Conservation (phyloP, 2,888 invertebrate genomes). For the Melanostoma scalare region DNA sequence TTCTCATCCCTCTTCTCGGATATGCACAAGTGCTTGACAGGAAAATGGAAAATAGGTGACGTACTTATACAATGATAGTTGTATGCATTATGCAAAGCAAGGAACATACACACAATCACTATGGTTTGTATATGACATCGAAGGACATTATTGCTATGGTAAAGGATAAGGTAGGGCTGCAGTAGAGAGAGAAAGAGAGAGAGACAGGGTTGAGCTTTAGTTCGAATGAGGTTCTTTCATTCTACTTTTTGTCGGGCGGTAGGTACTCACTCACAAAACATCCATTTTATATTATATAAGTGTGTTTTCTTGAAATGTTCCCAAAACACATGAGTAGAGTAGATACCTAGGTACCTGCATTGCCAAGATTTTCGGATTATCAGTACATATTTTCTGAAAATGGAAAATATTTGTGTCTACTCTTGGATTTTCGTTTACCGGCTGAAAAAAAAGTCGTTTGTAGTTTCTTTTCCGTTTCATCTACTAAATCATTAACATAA, state of each 20-base stretch:
- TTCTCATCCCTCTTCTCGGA: conserved; percentile 34
- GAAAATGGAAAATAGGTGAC: conserved; percentile 70
- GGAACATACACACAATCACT: too few species aligned
- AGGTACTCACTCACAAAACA: not conserved
- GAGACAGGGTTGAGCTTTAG: not conserved
- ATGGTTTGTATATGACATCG: conserved; percentile 25
- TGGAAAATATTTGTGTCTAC: conserved; percentile 46
- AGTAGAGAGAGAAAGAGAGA: conserved; percentile 4
- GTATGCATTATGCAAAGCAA: conserved; percentile 53
- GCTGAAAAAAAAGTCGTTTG: too few species aligned
- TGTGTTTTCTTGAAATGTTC: not conserved
- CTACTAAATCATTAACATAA: too few species aligned
- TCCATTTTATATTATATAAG: not conserved
- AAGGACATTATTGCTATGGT: conserved; percentile 46
- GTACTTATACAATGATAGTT: conserved; percentile 48
- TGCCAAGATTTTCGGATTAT: conserved; percentile 39
- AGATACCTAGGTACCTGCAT: too few species aligned
- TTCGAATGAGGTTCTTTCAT: not conserved
- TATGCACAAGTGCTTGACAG: conserved; percentile 60
- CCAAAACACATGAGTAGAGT: not conserved
- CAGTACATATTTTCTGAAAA: conserved; percentile 43
- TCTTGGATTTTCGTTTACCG: too few species aligned
- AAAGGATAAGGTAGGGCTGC: conserved; percentile 2
- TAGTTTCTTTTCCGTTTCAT: too few species aligned
- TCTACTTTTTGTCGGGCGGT: not conserved